Evolutionary conservation across 2,888 invertebrate genomes (phyloP).

Genomic region (Nezara viridula): DNA sequence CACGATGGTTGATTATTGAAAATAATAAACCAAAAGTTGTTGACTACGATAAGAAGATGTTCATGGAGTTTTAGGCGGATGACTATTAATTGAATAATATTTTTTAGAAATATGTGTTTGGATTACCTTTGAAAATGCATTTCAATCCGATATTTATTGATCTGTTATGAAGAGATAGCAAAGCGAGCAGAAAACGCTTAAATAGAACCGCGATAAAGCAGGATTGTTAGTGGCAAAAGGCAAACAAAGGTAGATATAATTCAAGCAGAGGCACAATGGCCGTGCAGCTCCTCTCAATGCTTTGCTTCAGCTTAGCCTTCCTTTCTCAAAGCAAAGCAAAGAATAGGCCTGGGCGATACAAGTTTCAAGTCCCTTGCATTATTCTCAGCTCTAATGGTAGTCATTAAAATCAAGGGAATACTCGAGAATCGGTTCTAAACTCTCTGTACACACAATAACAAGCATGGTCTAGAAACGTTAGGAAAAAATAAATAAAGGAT

Average conservation of each 20-base stretch:
- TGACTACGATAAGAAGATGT: too few species aligned
- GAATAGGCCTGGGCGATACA: background rate
- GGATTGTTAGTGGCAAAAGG: background rate
- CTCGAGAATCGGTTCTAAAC: background rate
- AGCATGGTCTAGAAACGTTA: too few species aligned
- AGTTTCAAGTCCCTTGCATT: background rate
- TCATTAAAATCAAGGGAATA: background rate
- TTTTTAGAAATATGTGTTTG: too few species aligned
- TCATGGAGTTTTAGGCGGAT: too few species aligned
- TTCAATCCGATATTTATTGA: too few species aligned
- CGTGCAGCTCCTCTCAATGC: background rate
- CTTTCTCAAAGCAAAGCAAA: conserved; percentile 15
- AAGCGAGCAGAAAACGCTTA: too few species aligned
- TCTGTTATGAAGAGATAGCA: too few species aligned
- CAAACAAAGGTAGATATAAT: background rate
- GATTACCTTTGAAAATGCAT: too few species aligned
- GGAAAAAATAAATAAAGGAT: too few species aligned
- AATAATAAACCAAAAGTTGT: too few species aligned
- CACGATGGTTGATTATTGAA: too few species aligned
- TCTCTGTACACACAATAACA: background rate
- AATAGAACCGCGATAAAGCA: background rate
- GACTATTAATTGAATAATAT: too few species aligned
- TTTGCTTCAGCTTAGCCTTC: background rate
- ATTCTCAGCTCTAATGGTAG: background rate
- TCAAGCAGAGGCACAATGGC: background rate